Conservation (phyloP, 2,797 vertebrate species). For the Benthosema pterotum region DNA sequence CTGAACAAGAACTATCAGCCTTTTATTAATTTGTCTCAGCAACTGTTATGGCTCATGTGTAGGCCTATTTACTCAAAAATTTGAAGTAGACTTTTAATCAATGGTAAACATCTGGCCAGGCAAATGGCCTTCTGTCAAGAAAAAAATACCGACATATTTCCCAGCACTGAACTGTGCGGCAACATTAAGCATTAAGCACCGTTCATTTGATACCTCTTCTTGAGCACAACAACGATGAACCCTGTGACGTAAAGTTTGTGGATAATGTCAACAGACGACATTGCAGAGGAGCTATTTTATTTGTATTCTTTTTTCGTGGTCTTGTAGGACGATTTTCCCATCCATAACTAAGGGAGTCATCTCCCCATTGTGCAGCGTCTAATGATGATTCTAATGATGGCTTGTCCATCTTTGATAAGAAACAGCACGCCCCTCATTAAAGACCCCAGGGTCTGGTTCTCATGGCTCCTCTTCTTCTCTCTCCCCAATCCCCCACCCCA, state of each 20-base stretch:
- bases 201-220: too few relatives aligned
- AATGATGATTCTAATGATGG: slow-evolving; percentile 78
- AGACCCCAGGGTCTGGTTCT: slow-evolving; percentile 63
- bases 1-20: too few relatives aligned
- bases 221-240: too few relatives aligned
- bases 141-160: not conserved
- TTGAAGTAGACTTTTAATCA: slow-evolving; percentile 1
- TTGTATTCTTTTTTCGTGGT: too few relatives aligned
- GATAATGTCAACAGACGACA: too few relatives aligned
- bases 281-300: too few relatives aligned
- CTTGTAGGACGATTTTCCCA: slow-evolving; percentile 53
- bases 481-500: not conserved
- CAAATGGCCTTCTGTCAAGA: not conserved
- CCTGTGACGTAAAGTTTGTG: too few relatives aligned
- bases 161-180: too few relatives aligned
- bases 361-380: slow-evolving; percentile 65
- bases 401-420: slow-evolving; percentile 82
- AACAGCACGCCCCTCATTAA: slow-evolving; percentile 77
- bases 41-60: too few relatives aligned
- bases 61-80: not conserved
- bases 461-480: slow-evolving; percentile 51
- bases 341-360: slow-evolving; percentile 50
- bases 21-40: too few relatives aligned
- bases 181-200: too few relatives aligned
- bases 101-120: not conserved